Evolutionary conservation across 2,113 vertebrate species (phyloP).

Genomic region (Mesoclemmys tuberculata): DNA sequence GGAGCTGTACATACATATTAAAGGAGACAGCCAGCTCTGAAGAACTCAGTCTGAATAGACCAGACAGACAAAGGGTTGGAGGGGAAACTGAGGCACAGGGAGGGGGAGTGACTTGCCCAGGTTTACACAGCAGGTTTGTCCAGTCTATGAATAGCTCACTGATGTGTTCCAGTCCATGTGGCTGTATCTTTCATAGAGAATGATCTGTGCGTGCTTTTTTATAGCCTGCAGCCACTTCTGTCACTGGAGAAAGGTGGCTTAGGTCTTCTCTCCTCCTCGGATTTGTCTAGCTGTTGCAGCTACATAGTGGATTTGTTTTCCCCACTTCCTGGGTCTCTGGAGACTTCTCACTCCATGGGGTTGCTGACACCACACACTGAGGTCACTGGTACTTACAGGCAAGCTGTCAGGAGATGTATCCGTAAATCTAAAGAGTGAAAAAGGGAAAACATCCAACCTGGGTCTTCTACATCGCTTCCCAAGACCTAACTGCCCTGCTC

Average conservation of each 20-base stretch:
- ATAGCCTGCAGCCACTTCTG: not conserved
- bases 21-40: not conserved
- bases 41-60: not conserved
- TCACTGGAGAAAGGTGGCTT: not conserved
- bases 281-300: not conserved
- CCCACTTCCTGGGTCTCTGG: not conserved
- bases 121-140: not conserved
- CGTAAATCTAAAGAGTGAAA: not conserved
- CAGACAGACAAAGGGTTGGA: not conserved
- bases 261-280: not conserved
- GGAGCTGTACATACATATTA: not conserved
- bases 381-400: not conserved
- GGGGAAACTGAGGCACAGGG: not conserved
- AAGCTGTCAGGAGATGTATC: not conserved
- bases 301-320: not conserved
- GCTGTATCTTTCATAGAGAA: not conserved
- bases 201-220: not conserved
- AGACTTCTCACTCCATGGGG: not conserved
- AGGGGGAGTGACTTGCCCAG: not conserved
- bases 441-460: not conserved
- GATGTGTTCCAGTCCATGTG: no score
- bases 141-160: not conserved
- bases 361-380: not conserved
- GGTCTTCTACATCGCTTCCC: not conserved
- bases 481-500: not conserved